Conservation (phyloP, 1,140 invertebrate species). For the Drosophila willistoni region DNA sequence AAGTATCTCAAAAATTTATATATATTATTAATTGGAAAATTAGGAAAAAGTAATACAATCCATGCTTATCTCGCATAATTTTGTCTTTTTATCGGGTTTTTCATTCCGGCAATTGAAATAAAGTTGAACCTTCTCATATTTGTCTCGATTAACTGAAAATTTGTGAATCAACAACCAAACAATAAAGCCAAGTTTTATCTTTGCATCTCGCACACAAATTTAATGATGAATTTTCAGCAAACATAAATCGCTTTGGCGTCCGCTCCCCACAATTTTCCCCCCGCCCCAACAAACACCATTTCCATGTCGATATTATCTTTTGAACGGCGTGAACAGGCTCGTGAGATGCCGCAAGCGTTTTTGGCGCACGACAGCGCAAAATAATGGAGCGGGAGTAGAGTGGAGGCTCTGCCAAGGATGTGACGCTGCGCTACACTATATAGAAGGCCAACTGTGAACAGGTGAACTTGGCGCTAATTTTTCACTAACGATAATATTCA, state of each 20-base stretch:
- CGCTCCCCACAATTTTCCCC: conserved; percentile 2
- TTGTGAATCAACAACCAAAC: conserved; percentile 60
- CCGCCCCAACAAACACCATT: background rate
- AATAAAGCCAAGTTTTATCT: conserved; percentile 56
- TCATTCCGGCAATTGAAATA: background rate
- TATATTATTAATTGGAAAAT: too few species aligned
- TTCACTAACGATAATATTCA: conserved; percentile 81
- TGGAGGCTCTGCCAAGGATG: conserved; percentile 27
- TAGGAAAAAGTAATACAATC: too few species aligned
- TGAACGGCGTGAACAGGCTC: conserved; percentile 61
- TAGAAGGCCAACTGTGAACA: background rate
- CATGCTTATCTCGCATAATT: background rate
- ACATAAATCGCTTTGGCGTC: conserved; percentile 74
- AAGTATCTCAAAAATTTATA: too few species aligned
- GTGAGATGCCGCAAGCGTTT: conserved; percentile 58
- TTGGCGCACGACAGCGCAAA: conserved; percentile 62
- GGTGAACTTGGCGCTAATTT: conserved; percentile 71
- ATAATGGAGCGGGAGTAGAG: background rate
- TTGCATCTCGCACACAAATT: conserved; percentile 63
- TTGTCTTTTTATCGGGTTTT: background rate
- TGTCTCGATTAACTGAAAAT: conserved; percentile 71
- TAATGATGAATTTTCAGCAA: conserved; percentile 71
- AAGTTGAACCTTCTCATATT: conserved; percentile 8
- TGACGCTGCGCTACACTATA: background rate
- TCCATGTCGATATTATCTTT: conserved; percentile 48